phyloP scores from a whole-genome alignment of 2,113 vertebrate species.

The Phaethornis superciliosus region DNA sequence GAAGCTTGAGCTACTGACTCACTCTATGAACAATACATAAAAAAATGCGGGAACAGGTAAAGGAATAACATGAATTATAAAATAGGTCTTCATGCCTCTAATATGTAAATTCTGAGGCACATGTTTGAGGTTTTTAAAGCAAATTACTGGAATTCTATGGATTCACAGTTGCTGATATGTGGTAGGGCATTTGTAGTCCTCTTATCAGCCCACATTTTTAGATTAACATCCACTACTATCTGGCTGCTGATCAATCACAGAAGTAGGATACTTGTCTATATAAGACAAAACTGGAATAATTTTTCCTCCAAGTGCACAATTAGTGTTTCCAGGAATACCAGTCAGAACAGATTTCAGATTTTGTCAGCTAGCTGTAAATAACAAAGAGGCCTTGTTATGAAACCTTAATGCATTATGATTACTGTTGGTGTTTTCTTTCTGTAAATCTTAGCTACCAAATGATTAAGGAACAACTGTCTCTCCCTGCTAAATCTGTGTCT shows the following conservation, averaged over 20 bases:
- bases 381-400: background rate
- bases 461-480: background rate
- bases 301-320: background rate
- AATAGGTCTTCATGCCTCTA: background rate
- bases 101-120: background rate
- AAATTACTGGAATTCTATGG: background rate
- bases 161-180: background rate
- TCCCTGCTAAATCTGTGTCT: background rate
- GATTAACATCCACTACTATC: background rate
- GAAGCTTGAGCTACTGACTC: background rate
- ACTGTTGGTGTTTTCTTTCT: background rate
- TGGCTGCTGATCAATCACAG: background rate
- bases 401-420: background rate
- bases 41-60: background rate
- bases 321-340: background rate
- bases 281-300: background rate
- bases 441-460: background rate
- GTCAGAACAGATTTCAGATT: background rate
- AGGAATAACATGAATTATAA: background rate
- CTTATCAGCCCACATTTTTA: background rate
- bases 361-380: background rate
- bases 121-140: rapidly evolving
- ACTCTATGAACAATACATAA: background rate
- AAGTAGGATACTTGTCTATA: background rate
- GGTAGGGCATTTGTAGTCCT: background rate